These are phyloP conservation scores for Notodonta dromedarius DNA, from an alignment of 2,888 invertebrate species.

Conservation along the genomic window DNA sequence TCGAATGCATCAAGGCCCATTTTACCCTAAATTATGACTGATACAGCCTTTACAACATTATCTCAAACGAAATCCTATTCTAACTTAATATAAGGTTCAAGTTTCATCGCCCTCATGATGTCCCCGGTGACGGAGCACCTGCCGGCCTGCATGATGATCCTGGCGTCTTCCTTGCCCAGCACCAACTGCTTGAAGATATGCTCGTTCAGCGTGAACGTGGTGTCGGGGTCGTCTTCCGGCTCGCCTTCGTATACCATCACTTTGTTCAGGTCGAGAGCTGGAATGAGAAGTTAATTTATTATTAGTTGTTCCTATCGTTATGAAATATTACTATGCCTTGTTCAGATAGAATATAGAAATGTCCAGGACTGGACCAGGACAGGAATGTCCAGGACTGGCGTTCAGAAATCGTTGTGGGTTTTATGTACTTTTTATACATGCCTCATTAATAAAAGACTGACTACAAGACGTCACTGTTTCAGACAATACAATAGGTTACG, in stretches of 20 bases:
- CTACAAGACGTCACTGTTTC: too few relatives aligned
- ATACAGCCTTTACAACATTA: not conserved
- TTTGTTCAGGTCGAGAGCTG: conserved; percentile 76
- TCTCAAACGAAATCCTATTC: conserved; percentile 41
- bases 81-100: conserved; percentile 76
- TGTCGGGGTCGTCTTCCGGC: conserved; percentile 73
- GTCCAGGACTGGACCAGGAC: too few relatives aligned
- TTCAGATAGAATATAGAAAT: too few relatives aligned
- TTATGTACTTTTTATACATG: too few relatives aligned
- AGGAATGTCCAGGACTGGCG: too few relatives aligned
- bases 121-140: conserved; percentile 80
- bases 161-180: conserved; percentile 66
- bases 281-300: conserved; percentile 24
- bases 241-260: conserved; percentile 75
- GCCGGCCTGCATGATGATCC: conserved; percentile 76
- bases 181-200: conserved; percentile 74
- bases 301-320: not conserved
- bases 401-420: too few relatives aligned
- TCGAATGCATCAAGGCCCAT: too few relatives aligned
- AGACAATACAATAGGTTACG: too few relatives aligned
- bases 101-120: conserved; percentile 80
- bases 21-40: too few relatives aligned
- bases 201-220: conserved; percentile 76
- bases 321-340: too few relatives aligned
- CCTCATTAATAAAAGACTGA: too few relatives aligned